A percentile compares a stretch with the other conserved stretches of the same genome.
phyloP scores from a whole-genome alignment of 2,797 vertebrate genomes.

The Harpia harpyja region DNA sequence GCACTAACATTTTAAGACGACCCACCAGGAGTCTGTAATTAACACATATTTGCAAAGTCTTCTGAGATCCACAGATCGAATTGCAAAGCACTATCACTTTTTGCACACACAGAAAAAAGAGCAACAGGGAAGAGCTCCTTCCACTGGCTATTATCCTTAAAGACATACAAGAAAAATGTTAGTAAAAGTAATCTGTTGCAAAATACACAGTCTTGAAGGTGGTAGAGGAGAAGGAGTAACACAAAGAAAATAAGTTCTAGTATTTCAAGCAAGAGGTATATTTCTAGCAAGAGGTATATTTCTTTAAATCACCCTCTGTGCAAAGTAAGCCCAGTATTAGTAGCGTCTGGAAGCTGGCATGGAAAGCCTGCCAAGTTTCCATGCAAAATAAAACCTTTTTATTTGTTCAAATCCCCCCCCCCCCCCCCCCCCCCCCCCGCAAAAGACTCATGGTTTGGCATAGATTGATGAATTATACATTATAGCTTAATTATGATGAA shows the following conservation, averaged over 20 bases:
- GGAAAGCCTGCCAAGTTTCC: slow-evolving; percentile 36
- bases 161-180: not conserved
- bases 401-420: not conserved
- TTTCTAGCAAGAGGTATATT: not conserved
- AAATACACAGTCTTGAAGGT: not conserved
- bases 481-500: not conserved
- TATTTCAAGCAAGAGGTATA: not conserved
- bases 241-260: not conserved
- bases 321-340: not conserved
- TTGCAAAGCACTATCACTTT: not conserved
- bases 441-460: slow-evolving; percentile 2
- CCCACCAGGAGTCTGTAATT: not conserved
- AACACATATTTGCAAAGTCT: not conserved
- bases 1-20: not conserved
- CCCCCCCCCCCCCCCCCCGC: not conserved
- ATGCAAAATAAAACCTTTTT: slow-evolving; percentile 26
- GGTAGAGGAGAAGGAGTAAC: not conserved
- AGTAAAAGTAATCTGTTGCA: not conserved
- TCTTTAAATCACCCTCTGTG: not conserved
- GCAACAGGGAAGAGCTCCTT: not conserved
- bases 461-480: not conserved
- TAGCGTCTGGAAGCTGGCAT: slow-evolving; percentile 29
- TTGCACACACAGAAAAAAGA: not conserved
- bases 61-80: not conserved
- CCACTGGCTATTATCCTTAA: not conserved